Base-by-base conservation (phyloP, 2,797 vertebrate species). In the Melanotaenia parkinsoni region DNA sequence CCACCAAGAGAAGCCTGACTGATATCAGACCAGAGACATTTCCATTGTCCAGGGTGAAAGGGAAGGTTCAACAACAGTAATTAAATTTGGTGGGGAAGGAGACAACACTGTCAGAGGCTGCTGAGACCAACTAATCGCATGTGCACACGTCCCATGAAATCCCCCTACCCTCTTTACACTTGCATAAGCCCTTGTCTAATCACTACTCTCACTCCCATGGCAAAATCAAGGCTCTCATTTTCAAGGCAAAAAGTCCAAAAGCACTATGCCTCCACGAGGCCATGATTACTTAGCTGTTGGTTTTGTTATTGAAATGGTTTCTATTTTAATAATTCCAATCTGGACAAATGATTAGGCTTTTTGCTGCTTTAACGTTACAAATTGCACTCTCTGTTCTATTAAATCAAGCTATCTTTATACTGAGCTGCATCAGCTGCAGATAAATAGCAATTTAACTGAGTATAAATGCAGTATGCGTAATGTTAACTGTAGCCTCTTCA, bases 21-120 rank as follows among this genome's bases (percentile, higher is more conserved):
- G 91, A 85, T 91, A 89, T 85, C 84, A 77, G 76, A 85, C 88
- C 89, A 63, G 77, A 91, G 90, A 90, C 89, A 91, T 91, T 84
- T 88, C 83, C 79, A 80, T 91, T 92, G 91, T 92, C 62, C 77
- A 2, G 51, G 40, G 83, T 79, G 81, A 90, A 90, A 90, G 81
- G 58, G 91, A 89, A 91, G 91, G 89, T 90, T 92, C 87, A 88
- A 82, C 76, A 77, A 87, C 88, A 82, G 89, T 92, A 94, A 94
- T 94, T 94, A 92, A 82, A 93, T 93, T 91, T 87, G 81, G 79
- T 77, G 72, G 67, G 77, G 69, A 81, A 79, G 81, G 79, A 81
- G 84, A 84, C 86, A 86, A 81, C 78, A 83, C 79, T 89, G 79
- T 68, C 85, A 62, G 85, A 81, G 86, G 91, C 92, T 93, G 89